These are phyloP conservation scores for Tympanuchus pallidicinctus DNA, from an alignment of 2,113 vertebrate species.

Conservation along the genomic window DNA sequence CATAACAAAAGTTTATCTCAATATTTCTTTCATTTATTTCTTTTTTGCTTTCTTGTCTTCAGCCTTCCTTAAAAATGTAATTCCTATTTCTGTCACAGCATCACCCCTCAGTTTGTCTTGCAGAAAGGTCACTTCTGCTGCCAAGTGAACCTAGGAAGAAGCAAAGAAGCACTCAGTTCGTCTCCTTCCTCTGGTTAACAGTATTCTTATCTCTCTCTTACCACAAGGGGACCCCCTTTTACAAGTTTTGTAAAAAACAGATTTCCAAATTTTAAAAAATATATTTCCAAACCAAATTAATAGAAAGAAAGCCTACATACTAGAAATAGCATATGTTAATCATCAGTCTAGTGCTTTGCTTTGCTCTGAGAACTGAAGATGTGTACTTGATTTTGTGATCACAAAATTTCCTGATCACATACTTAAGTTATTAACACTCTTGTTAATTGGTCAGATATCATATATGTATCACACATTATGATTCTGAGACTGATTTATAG, in stretches of 20 bases:
- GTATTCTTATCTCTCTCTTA: background rate
- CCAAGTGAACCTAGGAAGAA: constrained; percentile 78
- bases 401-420: background rate
- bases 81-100: constrained; percentile 84
- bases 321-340: background rate
- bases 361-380: background rate
- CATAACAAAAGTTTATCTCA: background rate
- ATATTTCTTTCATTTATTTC: constrained; percentile 71
- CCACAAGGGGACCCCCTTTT: constrained; percentile 40
- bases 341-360: background rate
- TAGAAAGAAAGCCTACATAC: background rate
- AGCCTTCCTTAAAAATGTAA: constrained; percentile 78
- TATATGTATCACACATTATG: background rate
- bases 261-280: background rate
- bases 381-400: background rate
- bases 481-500: background rate
- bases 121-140: constrained; percentile 82
- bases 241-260: background rate
- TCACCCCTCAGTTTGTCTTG: constrained; percentile 82
- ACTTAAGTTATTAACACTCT: background rate
- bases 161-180: background rate
- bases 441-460: background rate
- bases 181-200: fast-evolving
- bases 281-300: background rate
- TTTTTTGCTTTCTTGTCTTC: constrained; percentile 77